A percentile compares a stretch with the other conserved stretches of the same genome.
Conservation (phyloP, 2,888 invertebrate species). For the Lottia scabra region DNA sequence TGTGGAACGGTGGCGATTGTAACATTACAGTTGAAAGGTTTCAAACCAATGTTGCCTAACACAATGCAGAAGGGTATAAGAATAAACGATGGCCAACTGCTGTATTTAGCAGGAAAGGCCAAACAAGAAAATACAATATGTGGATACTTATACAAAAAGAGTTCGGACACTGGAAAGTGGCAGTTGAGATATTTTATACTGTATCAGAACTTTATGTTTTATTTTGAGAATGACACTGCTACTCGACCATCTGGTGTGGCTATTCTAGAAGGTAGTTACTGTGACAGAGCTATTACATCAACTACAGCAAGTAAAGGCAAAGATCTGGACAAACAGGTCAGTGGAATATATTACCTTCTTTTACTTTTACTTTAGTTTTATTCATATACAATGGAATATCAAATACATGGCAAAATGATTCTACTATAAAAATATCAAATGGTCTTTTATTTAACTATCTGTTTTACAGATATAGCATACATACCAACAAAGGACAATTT, state of each 20-base stretch:
- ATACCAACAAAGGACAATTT: no score
- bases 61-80: slow-evolving; percentile 84
- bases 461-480: no score
- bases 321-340: slow-evolving; percentile 65
- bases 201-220: slow-evolving; percentile 88
- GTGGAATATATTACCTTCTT: not conserved
- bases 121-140: slow-evolving; percentile 85
- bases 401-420: no score
- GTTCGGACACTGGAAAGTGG: slow-evolving; percentile 89
- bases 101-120: slow-evolving; percentile 88
- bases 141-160: slow-evolving; percentile 87
- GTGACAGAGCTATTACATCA: slow-evolving; percentile 65
- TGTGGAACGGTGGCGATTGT: no score
- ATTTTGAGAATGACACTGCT: slow-evolving; percentile 87
- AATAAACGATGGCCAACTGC: slow-evolving; percentile 84
- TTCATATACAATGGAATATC: no score
- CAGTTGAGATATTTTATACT: slow-evolving; percentile 74
- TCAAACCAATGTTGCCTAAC: not conserved
- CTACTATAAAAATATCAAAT: no score
- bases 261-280: slow-evolving; percentile 88
- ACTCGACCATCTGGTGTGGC: slow-evolving; percentile 85
- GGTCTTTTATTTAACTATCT: no score
- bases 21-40: not conserved
- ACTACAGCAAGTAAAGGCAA: slow-evolving; percentile 52
- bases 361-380: no score